Base-by-base conservation (phyloP, 2,797 vertebrate genomes). In the Coregonus suidteri region DNA sequence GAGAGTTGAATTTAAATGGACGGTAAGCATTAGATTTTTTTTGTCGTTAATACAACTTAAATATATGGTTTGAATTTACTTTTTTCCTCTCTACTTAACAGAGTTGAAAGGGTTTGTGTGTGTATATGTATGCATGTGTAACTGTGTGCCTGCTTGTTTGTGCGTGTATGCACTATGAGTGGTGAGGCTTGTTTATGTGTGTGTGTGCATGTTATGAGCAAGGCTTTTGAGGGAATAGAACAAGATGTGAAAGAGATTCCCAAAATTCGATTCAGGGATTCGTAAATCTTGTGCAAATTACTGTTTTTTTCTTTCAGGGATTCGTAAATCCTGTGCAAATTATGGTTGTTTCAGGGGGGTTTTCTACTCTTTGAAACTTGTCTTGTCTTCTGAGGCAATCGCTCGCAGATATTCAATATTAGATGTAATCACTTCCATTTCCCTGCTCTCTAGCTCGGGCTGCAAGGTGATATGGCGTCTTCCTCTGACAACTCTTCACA, bases 341-440 rank as follows among this genome's bases (percentile, higher is more conserved):
- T 91, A 86, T 87, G 87, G 86, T 85, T 90, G 89, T 85, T 86
- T 84, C 25, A 25, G 25, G 25, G 25, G 25, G 25, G 25, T 81
- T 70, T 18, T 25, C 83, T 88, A 85, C 84, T 89, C 91, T 93
- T 93, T 93, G 91, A 94, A 93, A 91, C 82, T 91, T 66, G 77
- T 92, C 91, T 92, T 92, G 77, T 92, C 91, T 92, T 92, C 88
- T 87, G 87, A 85, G 86, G 85, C 85, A 93, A 94, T 94, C 86
- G 72, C 88, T 95, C 85, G 92, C 95, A 95, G 92, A 94, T 94
- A 94, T 86, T 77, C 88, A 92, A 92, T 93, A 94, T 94, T 93
- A 94, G 86, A 93, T 80, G 80, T 94, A 94, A 94, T 94, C 91
- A 82, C 90, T 93, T 93, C 93, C 92, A 93, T 90, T 91, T 85